A percentile compares a stretch with the other conserved stretches of the same genome.
These are phyloP conservation scores for Chloebia gouldiae DNA, from an alignment of 2,113 vertebrate genomes.

Conservation along the genomic window DNA sequence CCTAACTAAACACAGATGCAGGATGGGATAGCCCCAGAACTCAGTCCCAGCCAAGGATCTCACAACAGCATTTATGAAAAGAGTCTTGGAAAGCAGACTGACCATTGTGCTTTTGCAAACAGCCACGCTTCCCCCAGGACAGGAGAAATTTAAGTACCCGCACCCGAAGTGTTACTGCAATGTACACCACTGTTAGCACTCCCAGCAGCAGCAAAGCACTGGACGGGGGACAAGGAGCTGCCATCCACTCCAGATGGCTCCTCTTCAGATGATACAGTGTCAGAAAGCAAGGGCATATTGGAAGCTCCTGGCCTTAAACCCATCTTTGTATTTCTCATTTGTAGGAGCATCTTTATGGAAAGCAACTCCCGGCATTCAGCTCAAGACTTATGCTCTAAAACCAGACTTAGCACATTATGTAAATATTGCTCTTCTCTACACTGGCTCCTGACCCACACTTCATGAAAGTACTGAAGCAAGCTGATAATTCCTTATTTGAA, in stretches of 20 bases:
- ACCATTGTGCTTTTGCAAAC: neutral
- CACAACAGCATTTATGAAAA: neutral
- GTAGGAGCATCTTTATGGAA: neutral
- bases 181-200: slow-evolving; percentile 26
- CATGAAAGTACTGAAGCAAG: neutral
- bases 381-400: neutral
- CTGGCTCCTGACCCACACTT: neutral
- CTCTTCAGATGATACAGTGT: neutral
- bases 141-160: neutral
- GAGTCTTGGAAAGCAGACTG: neutral
- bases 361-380: neutral
- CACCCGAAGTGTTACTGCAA: neutral
- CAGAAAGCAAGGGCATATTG: neutral
- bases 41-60: neutral
- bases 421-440: neutral
- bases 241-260: neutral
- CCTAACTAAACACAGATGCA: neutral
- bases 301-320: neutral
- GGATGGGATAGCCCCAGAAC: neutral
- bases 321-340: neutral
- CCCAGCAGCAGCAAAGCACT: slow-evolving; percentile 10
- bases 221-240: neutral
- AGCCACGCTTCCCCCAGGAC: neutral
- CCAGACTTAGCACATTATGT: accelerated
- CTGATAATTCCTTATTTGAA: neutral